Evolutionary conservation across 2,113 vertebrate species (phyloP).

Genomic region (Alces alces): DNA sequence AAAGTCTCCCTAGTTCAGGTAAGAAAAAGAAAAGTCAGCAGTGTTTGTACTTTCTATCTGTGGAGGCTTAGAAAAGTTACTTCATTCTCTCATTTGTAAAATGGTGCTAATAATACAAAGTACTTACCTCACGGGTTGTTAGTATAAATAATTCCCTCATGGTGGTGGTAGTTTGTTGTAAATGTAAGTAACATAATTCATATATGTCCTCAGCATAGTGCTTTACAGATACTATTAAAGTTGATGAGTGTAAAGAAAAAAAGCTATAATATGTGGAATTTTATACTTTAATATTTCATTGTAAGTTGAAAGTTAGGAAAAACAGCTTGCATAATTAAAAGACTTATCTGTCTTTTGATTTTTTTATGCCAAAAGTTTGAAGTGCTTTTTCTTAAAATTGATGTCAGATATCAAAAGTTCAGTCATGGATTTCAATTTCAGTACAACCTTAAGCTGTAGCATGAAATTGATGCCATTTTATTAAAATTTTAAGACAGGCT

Average conservation of each 20-base stretch:
- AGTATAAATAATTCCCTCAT: not conserved
- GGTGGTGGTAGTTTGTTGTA: not conserved
- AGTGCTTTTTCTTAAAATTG: constrained; percentile 30
- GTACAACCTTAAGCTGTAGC: not conserved
- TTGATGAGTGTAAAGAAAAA: not conserved
- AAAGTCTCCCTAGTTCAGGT: not conserved
- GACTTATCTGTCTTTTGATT: not conserved
- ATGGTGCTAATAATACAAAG: not conserved
- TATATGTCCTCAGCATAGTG: not conserved
- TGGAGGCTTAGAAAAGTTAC: not conserved
- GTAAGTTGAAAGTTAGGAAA: not conserved
- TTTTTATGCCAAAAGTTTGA: not conserved
- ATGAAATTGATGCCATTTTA: not conserved
- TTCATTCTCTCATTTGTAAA: not conserved
- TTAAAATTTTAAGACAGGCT: not conserved
- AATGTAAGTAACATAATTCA: not conserved
- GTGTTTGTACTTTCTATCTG: not conserved
- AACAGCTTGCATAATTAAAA: not conserved
- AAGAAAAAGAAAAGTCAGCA: not conserved
- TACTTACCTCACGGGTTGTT: not conserved
- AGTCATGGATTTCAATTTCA: not conserved
- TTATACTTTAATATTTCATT: constrained; percentile 2
- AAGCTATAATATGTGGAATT: not conserved
- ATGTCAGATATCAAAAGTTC: not conserved
- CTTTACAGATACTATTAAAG: not conserved